phyloP scores from a whole-genome alignment of 2,888 invertebrate species.

The Scaptomyza flava region DNA sequence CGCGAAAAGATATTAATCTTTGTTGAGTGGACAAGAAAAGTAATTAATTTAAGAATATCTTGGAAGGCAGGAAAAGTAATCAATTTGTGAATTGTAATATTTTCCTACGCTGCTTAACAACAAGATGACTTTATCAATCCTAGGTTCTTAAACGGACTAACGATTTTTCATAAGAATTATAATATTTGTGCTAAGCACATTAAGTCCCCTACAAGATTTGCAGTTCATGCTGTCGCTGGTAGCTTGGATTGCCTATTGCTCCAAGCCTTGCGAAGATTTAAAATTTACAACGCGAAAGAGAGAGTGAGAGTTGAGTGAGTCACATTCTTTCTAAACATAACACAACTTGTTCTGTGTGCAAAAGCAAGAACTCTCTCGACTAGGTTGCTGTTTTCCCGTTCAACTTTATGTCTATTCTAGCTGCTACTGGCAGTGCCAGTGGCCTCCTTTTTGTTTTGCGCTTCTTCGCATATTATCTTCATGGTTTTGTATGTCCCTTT shows the following conservation, averaged over 20 bases:
- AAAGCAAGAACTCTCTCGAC: constrained; percentile 6
- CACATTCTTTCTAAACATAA: constrained; percentile 1
- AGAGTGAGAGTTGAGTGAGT: neutral
- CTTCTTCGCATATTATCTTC: constrained; percentile 23
- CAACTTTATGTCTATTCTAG: constrained; percentile 9
- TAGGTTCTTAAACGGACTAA: too few relatives aligned
- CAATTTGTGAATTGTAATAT: too few relatives aligned
- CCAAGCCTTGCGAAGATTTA: too few relatives aligned
- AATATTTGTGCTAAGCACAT: too few relatives aligned
- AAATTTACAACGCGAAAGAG: neutral
- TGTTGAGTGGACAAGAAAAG: neutral
- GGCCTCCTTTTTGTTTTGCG: constrained; percentile 40
- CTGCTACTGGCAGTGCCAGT: constrained; percentile 46
- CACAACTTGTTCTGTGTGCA: constrained; percentile 33
- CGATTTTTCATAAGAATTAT: too few relatives aligned
- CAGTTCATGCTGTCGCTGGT: too few relatives aligned
- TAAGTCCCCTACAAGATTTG: neutral
- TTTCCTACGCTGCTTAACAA: too few relatives aligned
- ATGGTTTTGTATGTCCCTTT: constrained; percentile 9
- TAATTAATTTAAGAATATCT: neutral
- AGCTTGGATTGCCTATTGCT: neutral
- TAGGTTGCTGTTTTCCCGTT: too few relatives aligned
- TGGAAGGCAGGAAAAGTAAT: too few relatives aligned
- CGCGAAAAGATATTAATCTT: constrained; percentile 14
- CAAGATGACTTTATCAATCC: too few relatives aligned